These are phyloP conservation scores for Sceloporus undulatus DNA, from an alignment of 2,113 vertebrate species.

Conservation along the genomic window DNA sequence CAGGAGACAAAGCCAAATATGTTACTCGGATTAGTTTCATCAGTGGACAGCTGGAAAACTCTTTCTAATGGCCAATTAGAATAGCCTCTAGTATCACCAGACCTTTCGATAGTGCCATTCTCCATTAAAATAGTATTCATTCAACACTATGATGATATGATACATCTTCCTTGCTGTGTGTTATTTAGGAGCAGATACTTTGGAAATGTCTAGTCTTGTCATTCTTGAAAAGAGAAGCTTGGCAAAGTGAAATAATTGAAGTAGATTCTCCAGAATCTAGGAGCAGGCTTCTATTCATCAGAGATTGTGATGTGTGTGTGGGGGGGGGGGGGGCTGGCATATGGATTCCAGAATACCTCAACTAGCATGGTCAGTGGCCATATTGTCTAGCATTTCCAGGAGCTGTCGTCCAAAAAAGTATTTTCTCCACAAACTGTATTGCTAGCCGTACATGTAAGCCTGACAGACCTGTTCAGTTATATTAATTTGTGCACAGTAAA, in stretches of 20 bases:
- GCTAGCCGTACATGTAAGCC: too few relatives aligned
- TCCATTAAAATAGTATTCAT: not conserved
- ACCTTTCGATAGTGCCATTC: not conserved
- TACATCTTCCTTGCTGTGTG: not conserved
- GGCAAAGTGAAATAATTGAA: not conserved
- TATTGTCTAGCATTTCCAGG: too few relatives aligned
- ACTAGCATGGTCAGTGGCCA: too few relatives aligned
- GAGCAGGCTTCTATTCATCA: too few relatives aligned
- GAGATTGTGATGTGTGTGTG: too few relatives aligned
- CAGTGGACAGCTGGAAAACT: not conserved
- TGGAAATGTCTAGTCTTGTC: not conserved
- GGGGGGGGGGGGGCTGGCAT: too few relatives aligned
- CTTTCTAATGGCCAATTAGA: slow-evolving; percentile 16
- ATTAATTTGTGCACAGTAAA: too few relatives aligned
- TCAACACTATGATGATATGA: not conserved
- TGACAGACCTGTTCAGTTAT: too few relatives aligned
- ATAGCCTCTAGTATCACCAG: not conserved
- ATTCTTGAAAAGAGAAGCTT: not conserved
- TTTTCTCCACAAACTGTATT: too few relatives aligned
- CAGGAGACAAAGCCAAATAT: not conserved
- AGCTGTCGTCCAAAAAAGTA: too few relatives aligned
- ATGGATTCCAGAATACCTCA: too few relatives aligned
- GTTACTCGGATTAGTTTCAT: slow-evolving; percentile 4
- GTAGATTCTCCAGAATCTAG: not conserved
- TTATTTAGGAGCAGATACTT: not conserved